Base-by-base conservation (phyloP, 2,888 invertebrate genomes). In the Lasiommata megera region DNA sequence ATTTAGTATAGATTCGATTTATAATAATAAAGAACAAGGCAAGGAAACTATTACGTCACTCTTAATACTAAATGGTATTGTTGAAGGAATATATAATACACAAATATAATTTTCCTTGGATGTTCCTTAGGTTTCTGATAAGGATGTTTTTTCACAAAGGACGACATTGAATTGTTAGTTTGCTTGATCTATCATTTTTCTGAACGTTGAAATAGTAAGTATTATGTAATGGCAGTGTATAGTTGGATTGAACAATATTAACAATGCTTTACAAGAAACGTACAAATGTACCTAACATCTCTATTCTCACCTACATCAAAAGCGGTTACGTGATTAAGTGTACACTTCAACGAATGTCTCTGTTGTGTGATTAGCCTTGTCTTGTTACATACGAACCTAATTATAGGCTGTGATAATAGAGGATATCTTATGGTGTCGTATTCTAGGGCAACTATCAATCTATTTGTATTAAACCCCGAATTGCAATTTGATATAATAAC, bases 241-340 rank as follows among this genome's bases (percentile, higher is more conserved):
- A 43, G 28, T 18, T 44, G 43, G 3, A 12, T 23, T 12, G 23
- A 23, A 18, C 1, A 9, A 9, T 31, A 31, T 1, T 1, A n/a
- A 41, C 23, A 43, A 1, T 8, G 23, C 12, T 18, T 43, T 43
- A 23, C 23, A 43, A n/a, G 6, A 18, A 12, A 18, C 12, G 17
- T 40, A 12, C 12, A 8, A 14, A 44, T 44, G 28, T 44, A 23
- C 23, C 2, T 23, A 43, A 44, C 23, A 44, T 44, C 43, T 28
- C 43, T 23, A 44, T 44, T 44, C 43, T 44, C 12, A 28, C 12
- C 43, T 28, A 28, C 12, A 44, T 28, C n/a, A 44, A 44, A 44
- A 8, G 14, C 28, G 28, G 12, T 28, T 7, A 28, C 28, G 8
- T 28, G 43, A 28, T 29, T 14, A 12, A 28, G 6, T 14, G n/a